Evolutionary conservation across 2,113 vertebrate genomes (phyloP).

Genomic region (Hiodon tergisus): DNA sequence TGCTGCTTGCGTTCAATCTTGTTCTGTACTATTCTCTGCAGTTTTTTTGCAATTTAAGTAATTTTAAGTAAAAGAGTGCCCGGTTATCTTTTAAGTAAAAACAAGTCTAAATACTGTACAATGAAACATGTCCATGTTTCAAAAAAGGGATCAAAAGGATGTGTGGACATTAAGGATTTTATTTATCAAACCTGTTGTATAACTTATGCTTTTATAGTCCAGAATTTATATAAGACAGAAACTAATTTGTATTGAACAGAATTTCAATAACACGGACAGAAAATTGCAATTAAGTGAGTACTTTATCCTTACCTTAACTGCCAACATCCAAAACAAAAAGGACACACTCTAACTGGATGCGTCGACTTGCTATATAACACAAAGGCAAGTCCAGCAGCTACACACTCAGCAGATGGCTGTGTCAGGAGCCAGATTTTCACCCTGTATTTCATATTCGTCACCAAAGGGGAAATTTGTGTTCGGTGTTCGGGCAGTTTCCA

Average conservation of each 20-base stretch:
- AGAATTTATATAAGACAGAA: background rate
- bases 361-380: no score
- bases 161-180: constrained; percentile 1
- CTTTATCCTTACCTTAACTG: background rate
- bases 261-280: background rate
- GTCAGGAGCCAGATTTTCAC: constrained; percentile 18
- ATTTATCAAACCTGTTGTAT: background rate
- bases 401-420: constrained; percentile 20
- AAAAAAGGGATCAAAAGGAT: background rate
- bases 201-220: constrained; percentile 6
- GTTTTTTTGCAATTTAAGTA: constrained; percentile 3
- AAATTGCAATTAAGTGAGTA: background rate
- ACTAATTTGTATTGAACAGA: background rate
- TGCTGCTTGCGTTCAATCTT: background rate
- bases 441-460: background rate
- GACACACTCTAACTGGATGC: background rate
- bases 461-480: constrained; percentile 10
- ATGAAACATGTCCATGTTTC: background rate
- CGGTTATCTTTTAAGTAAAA: no score
- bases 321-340: background rate
- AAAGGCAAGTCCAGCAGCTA: constrained; percentile 4
- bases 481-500: background rate
- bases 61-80: background rate
- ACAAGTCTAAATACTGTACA: background rate
- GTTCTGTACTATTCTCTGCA: constrained; percentile 1